Percentiles rank a stretch among this genome's conserved stretches.
Evolutionary conservation across 2,797 vertebrate species (phyloP).

Genomic region (Acrossocheilus wenchowensis): DNA sequence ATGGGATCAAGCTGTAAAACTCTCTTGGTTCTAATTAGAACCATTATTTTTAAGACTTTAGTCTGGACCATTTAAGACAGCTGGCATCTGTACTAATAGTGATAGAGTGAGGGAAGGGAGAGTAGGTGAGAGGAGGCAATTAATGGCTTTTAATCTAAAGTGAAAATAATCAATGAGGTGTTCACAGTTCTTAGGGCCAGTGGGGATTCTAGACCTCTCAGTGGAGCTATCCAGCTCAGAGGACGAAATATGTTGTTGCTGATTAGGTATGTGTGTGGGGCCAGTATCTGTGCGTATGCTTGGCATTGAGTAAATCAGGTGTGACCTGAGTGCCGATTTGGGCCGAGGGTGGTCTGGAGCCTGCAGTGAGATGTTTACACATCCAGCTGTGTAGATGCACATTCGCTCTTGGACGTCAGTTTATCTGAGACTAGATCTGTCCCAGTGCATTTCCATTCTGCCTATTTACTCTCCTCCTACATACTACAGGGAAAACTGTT

Average conservation of each 20-base stretch:
- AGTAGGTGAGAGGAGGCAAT: slow-evolving; percentile 19
- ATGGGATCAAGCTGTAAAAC: background rate
- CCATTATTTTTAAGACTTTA: background rate
- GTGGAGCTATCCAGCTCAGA: background rate
- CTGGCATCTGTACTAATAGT: background rate
- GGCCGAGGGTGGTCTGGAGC: slow-evolving; percentile 1
- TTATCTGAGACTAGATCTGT: slow-evolving; percentile 17
- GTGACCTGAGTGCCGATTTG: slow-evolving; percentile 20
- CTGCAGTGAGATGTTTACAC: slow-evolving; percentile 9
- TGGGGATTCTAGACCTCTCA: slow-evolving; percentile 21
- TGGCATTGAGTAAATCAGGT: slow-evolving; percentile 1
- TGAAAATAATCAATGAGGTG: slow-evolving; percentile 7
- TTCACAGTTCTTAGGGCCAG: background rate
- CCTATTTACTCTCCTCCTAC: background rate
- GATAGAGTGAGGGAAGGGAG: slow-evolving; percentile 16
- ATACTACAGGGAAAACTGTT: background rate
- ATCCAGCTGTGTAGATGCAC: background rate
- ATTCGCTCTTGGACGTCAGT: background rate
- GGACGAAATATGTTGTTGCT: background rate
- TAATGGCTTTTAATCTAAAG: slow-evolving; percentile 37
- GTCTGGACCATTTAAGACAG: background rate
- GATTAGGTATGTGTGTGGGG: slow-evolving; percentile 25
- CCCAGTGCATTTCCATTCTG: slow-evolving; percentile 10
- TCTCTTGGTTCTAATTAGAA: background rate
- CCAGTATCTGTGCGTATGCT: slow-evolving; percentile 13